A percentile compares a stretch with the other conserved stretches of the same genome.
Conservation (phyloP, 2,888 invertebrate genomes). For the Ophion slaviceki region DNA sequence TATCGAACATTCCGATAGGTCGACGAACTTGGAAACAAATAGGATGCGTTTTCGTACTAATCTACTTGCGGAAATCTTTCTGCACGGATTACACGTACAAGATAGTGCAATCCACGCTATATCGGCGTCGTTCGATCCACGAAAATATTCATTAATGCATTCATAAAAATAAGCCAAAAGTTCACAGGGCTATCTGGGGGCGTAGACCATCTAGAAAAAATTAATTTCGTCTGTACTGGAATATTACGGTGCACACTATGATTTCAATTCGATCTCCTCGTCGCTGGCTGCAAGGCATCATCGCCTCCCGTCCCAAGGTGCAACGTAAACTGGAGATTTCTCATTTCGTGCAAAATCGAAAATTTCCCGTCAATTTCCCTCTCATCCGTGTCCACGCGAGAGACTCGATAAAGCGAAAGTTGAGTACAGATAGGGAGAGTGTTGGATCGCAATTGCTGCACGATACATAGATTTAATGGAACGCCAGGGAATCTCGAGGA, state of each 20-base stretch:
- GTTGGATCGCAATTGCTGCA: neutral
- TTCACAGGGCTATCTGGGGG: too few species aligned
- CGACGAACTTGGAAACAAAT: too few species aligned
- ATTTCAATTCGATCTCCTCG: neutral
- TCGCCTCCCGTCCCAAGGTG: too few species aligned
- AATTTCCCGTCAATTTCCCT: conserved; percentile 22
- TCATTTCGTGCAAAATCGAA: neutral
- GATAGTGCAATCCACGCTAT: too few species aligned
- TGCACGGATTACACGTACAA: too few species aligned
- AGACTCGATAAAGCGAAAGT: conserved; percentile 42
- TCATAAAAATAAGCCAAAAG: too few species aligned
- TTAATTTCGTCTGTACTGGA: neutral
- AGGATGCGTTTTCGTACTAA: too few species aligned
- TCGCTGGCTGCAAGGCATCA: neutral
- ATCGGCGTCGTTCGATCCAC: too few species aligned
- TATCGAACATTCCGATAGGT: too few species aligned
- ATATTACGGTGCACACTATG: neutral
- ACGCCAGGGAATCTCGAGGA: conserved; percentile 5
- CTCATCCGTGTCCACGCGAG: neutral
- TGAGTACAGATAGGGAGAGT: conserved; percentile 30
- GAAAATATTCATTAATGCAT: too few species aligned
- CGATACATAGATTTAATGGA: neutral
- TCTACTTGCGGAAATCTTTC: too few species aligned
- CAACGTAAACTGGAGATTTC: neutral
- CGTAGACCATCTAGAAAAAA: too few species aligned